Conservation (phyloP, 2,113 vertebrate genomes). For the Nothoprocta perdicaria region DNA sequence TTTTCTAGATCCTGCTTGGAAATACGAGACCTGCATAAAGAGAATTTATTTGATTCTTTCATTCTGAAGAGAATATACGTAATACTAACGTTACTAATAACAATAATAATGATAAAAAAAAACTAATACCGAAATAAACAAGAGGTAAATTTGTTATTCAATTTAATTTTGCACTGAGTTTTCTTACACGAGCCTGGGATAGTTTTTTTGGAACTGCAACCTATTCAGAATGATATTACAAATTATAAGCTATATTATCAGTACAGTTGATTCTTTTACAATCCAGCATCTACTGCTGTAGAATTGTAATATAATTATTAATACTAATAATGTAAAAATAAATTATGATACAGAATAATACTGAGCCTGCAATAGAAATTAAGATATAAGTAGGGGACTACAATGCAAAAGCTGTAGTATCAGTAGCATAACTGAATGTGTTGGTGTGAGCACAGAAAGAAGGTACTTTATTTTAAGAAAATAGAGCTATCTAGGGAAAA, state of each 20-base stretch:
- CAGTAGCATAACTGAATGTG: neutral
- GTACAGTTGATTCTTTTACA: neutral
- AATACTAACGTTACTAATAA: neutral
- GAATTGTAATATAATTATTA: neutral
- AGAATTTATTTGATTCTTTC: conserved; percentile 22
- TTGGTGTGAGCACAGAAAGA: neutral
- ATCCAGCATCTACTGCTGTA: neutral
- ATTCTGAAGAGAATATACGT: neutral
- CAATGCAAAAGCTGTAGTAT: neutral
- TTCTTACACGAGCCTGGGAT: neutral
- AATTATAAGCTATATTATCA: neutral
- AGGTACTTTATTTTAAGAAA: neutral
- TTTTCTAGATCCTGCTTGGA: conserved; percentile 33
- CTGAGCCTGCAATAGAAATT: neutral
- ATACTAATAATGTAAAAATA: neutral
- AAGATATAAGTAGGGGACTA: neutral
- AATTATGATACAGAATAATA: neutral
- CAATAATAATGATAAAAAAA: neutral
- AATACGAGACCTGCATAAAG: conserved; percentile 9
- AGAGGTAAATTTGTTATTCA: neutral
- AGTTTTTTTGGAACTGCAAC: neutral
- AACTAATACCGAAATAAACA: neutral
- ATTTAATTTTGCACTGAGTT: neutral
- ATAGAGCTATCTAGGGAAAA: neutral
- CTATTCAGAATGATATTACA: neutral